Base-by-base conservation (phyloP, 2,113 vertebrate genomes). In the Vulpes lagopus region DNA sequence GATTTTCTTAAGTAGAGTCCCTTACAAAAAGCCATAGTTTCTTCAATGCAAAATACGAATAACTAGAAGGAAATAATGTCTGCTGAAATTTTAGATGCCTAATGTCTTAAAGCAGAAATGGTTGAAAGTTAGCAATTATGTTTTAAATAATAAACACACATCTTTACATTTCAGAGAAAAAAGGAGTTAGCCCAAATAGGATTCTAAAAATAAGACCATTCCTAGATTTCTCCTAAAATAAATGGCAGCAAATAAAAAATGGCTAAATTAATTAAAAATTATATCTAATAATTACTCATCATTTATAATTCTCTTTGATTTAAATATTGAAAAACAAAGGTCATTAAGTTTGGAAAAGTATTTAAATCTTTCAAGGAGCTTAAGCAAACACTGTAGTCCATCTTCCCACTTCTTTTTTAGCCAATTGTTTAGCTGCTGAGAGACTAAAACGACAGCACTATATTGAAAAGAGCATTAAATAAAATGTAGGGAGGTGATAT, bases 191-290 rank as follows among this genome's bases (percentile, higher is more conserved):
- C 2, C 2, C 35, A 89, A 49, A 2, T 81, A 11, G 49, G 14
- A 91, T 79, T 96, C 92, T 38, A 55, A 74, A 92, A 91, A 38
- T 89, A 55, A 79, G 74, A 67, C 35, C 4, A 76, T 35, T 76
- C 35, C 19, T 14, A 69, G 35, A n/a, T 93, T 86, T 96, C 59
- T 83, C 51, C 27, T 79, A 67, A 94, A 91, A 93, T 88, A 92
- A 15, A 74, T 88, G 32, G 32, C n/a, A 81, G 22, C 3, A 78
- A 78, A 30, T 86, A 82, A 81, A 25, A 78, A 22, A n/a, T 22
- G 69, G 49, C 80, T 82, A 80, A n/a, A 85, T 83, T 82, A 76
- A 83, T 59, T 65, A 30, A 79, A 93, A 65, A 59, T 73, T 71
- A 69, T 27, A 88, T 67, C 76, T 64, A 94, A 91, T 19, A 88